Conservation (phyloP, 2,113 vertebrate species). For the Oryzias javanicus region DNA sequence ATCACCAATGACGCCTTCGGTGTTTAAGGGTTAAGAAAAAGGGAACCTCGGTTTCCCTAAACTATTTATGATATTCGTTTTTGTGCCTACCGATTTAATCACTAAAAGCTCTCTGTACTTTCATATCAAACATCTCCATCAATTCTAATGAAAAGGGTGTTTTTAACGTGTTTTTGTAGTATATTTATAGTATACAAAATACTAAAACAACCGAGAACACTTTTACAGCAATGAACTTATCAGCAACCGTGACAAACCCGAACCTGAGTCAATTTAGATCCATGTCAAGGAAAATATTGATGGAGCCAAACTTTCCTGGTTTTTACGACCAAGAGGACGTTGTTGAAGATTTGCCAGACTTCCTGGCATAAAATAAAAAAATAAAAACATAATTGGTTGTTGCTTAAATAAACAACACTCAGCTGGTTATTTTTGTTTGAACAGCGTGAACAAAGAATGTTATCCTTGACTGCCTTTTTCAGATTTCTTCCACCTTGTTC, state of each 20-base stretch:
- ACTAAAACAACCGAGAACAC: too few relatives aligned
- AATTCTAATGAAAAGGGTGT: too few relatives aligned
- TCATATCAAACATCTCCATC: too few relatives aligned
- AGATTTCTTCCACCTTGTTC: slow-evolving; percentile 48
- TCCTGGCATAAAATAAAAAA: neutral
- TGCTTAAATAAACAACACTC: slow-evolving; percentile 18
- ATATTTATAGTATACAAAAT: too few relatives aligned
- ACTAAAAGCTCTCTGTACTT: too few relatives aligned
- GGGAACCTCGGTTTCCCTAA: too few relatives aligned
- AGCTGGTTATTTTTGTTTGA: slow-evolving; percentile 41
- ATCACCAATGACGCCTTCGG: too few relatives aligned
- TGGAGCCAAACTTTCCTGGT: fast-evolving
- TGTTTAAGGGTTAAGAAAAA: too few relatives aligned
- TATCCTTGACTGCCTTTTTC: slow-evolving; percentile 2
- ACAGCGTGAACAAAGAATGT: slow-evolving; percentile 42
- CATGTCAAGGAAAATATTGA: slow-evolving; percentile 24
- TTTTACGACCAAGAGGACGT: neutral
- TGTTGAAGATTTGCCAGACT: neutral
- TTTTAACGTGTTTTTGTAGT: too few relatives aligned
- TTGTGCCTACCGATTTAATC: too few relatives aligned
- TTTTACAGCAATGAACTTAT: too few relatives aligned
- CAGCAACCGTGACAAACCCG: neutral
- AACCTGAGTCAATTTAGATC: neutral
- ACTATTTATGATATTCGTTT: too few relatives aligned
- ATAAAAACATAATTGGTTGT: neutral